A percentile compares a stretch with the other conserved stretches of the same genome.
phyloP scores from a whole-genome alignment of 2,888 invertebrate species.

The Ectobius pallidus region DNA sequence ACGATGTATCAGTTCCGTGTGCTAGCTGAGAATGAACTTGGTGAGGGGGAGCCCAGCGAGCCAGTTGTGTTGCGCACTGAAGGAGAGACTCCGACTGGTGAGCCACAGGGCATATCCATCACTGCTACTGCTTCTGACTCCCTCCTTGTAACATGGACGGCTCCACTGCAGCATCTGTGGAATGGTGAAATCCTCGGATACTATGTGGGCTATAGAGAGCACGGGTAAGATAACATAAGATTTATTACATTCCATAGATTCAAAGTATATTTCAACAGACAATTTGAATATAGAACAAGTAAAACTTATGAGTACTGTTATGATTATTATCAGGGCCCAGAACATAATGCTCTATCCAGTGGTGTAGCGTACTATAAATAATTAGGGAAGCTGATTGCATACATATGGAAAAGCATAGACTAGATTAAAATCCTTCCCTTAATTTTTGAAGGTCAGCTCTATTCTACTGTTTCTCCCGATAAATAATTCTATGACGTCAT shows the following conservation, averaged over 20 bases:
- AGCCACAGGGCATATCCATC: slow-evolving; percentile 49
- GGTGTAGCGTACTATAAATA: too few relatives aligned
- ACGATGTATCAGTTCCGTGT: slow-evolving; percentile 54
- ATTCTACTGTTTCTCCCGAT: too few relatives aligned
- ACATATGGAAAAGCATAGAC: too few relatives aligned
- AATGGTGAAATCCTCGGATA: slow-evolving; percentile 50
- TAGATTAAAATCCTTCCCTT: too few relatives aligned
- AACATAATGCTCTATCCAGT: too few relatives aligned
- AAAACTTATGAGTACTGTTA: too few relatives aligned
- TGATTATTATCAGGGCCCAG: too few relatives aligned
- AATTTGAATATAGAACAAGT: too few relatives aligned
- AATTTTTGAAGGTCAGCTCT: too few relatives aligned
- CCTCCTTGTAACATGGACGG: slow-evolving; percentile 48
- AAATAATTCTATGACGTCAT: too few relatives aligned
- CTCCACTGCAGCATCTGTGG: slow-evolving; percentile 48
- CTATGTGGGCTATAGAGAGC: slow-evolving; percentile 47
- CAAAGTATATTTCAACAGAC: neutral
- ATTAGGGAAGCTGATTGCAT: too few relatives aligned
- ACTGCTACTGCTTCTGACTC: slow-evolving; percentile 49
- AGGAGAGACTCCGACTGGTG: slow-evolving; percentile 55
- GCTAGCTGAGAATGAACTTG: slow-evolving; percentile 54
- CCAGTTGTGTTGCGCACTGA: slow-evolving; percentile 49
- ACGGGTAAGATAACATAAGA: slow-evolving; percentile 22
- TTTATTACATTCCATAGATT: neutral
- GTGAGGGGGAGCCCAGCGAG: slow-evolving; percentile 51